A percentile compares a stretch with the other conserved stretches of the same genome.
Evolutionary conservation across 1,140 invertebrate genomes (phyloP).

Genomic region (Pectinophora gossypiella): DNA sequence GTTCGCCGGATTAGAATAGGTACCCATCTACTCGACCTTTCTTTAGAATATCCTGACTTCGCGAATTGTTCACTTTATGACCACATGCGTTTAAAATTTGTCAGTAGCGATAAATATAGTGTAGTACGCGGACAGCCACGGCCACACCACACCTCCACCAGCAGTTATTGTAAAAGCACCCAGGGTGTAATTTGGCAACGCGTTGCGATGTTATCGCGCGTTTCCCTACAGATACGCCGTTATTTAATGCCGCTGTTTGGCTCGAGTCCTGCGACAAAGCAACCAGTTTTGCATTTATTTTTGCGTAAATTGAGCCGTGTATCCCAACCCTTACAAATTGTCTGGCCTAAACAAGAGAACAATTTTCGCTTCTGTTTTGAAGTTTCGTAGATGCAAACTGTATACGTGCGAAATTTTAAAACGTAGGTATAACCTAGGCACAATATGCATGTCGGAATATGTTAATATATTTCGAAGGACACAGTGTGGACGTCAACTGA

Average conservation of each 20-base stretch:
- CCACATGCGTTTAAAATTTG: background rate
- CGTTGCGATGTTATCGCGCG: conserved; percentile 52
- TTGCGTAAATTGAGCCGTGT: background rate
- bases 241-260: conserved; percentile 6
- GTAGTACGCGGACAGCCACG: too few species aligned
- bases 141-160: conserved; percentile 11
- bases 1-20: too few species aligned
- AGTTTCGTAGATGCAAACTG: background rate
- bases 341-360: background rate
- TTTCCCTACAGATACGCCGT: conserved; percentile 52
- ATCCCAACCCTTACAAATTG: background rate
- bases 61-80: conserved; percentile 12
- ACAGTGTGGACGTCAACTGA: too few species aligned
- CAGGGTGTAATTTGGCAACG: conserved; percentile 65
- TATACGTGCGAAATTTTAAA: too few species aligned
- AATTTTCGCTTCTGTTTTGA: background rate
- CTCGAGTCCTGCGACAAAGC: background rate
- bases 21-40: too few species aligned
- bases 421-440: too few species aligned
- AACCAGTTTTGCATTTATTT: background rate
- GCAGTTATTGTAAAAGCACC: conserved; percentile 56
- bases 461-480: too few species aligned
- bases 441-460: too few species aligned
- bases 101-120: background rate
- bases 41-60: conserved; percentile 17